These are phyloP conservation scores for Gymnothorax javanicus DNA, from an alignment of 2,797 vertebrate genomes.

Conservation along the genomic window DNA sequence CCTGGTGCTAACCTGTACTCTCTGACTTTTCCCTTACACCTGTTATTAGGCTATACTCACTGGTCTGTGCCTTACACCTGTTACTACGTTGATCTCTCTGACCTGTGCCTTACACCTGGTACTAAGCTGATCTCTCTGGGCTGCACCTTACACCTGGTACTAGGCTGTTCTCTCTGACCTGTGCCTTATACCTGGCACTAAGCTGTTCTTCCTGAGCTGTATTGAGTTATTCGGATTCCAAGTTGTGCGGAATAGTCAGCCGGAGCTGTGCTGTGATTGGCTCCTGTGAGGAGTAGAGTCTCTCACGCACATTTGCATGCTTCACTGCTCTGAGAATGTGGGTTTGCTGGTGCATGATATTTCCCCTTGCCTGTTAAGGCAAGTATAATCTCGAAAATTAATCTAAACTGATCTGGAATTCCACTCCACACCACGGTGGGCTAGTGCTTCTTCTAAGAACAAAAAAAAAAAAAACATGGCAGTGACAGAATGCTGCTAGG, in stretches of 20 bases:
- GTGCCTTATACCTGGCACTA: slow-evolving; percentile 49
- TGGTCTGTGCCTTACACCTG: slow-evolving; percentile 37
- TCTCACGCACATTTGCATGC: slow-evolving; percentile 43
- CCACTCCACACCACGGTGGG: not conserved
- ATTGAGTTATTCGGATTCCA: slow-evolving; percentile 11
- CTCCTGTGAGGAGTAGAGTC: slow-evolving; percentile 30
- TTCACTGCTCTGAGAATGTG: slow-evolving; percentile 25
- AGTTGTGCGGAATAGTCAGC: not conserved
- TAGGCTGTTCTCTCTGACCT: slow-evolving; percentile 56
- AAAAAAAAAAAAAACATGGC: not conserved
- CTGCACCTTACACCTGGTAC: too few species aligned
- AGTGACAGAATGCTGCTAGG: not conserved
- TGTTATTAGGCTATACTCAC: slow-evolving; percentile 39
- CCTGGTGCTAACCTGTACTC: slow-evolving; percentile 43
- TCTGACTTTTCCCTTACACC: slow-evolving; percentile 55
- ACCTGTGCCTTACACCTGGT: slow-evolving; percentile 56
- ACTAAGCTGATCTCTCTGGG: slow-evolving; percentile 25
- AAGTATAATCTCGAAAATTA: slow-evolving; percentile 24
- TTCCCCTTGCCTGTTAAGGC: slow-evolving; percentile 24
- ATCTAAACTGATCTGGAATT: slow-evolving; percentile 34
- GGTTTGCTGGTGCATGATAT: slow-evolving; percentile 20
- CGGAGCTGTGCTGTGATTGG: slow-evolving; percentile 31
- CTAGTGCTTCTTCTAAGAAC: slow-evolving; percentile 13
- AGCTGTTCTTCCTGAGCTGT: slow-evolving; percentile 46
- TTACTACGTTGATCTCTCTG: slow-evolving; percentile 48